Evolutionary conservation across 2,888 invertebrate genomes (phyloP).

Genomic region (Drosophila eohydei): DNA sequence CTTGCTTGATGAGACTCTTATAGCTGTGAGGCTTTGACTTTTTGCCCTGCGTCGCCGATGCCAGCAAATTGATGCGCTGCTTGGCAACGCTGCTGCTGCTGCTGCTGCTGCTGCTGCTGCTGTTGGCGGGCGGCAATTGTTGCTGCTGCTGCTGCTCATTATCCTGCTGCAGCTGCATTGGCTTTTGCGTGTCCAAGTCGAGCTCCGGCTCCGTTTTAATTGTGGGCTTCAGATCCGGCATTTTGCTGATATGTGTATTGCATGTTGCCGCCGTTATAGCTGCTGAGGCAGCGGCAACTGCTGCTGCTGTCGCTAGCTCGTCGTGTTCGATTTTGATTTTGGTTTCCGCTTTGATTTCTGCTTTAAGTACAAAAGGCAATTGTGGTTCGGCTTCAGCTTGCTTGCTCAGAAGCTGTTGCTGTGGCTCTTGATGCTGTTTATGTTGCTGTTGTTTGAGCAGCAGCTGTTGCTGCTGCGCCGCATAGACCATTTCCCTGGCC

Average conservation of each 20-base stretch:
- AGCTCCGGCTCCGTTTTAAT: constrained; percentile 82
- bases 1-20: constrained; percentile 84
- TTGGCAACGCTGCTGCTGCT: constrained; percentile 8
- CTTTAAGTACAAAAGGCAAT: constrained; percentile 80
- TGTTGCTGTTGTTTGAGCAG: constrained; percentile 11
- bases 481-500: constrained; percentile 87
- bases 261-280: constrained; percentile 38
- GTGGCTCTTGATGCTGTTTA: constrained; percentile 2
- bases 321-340: constrained; percentile 84
- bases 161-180: constrained; percentile 1
- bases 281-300: constrained; percentile 22
- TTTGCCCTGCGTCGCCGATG: constrained; percentile 70
- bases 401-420: constrained; percentile 24
- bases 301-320: constrained; percentile 33
- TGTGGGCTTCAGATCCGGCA: constrained; percentile 80
- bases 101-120: constrained; percentile 13
- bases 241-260: constrained; percentile 65
- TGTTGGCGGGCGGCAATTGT: constrained; percentile 8
- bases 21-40: constrained; percentile 84
- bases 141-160: constrained; percentile 1
- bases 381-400: constrained; percentile 51
- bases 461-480: constrained; percentile 60
- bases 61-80: constrained; percentile 82
- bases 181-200: constrained; percentile 21
- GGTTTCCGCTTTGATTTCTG: constrained; percentile 84